These are phyloP conservation scores for Branchipolynoe longqiensis DNA, from an alignment of 2,888 invertebrate species.

Conservation along the genomic window DNA sequence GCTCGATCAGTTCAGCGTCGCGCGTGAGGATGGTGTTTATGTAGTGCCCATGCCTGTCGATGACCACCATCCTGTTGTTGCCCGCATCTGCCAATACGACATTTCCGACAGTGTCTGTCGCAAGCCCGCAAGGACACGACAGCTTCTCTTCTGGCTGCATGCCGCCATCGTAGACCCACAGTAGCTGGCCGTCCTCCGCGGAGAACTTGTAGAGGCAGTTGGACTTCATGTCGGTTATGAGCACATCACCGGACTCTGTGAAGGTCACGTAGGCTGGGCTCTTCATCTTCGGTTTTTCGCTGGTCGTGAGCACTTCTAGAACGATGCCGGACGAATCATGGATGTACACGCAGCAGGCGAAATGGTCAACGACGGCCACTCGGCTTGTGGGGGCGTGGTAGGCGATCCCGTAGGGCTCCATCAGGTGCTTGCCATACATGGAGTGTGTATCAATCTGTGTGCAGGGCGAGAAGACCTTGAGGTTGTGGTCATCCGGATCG, in stretches of 20 bases:
- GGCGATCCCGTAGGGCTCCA: constrained; percentile 60
- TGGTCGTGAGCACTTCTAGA: constrained; percentile 29
- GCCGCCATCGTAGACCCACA: constrained; percentile 16
- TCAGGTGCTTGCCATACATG: constrained; percentile 53
- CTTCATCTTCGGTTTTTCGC: background rate
- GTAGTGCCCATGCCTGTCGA: constrained; percentile 43
- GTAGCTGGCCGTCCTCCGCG: background rate
- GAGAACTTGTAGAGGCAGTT: constrained; percentile 56
- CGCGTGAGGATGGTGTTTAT: constrained; percentile 34
- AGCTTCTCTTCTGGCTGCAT: background rate
- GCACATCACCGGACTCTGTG: background rate
- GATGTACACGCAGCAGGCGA: constrained; percentile 57
- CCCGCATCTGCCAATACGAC: constrained; percentile 59
- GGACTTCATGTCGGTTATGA: constrained; percentile 40
- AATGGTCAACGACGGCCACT: constrained; percentile 55
- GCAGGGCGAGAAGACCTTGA: constrained; percentile 61
- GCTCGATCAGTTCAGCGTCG: constrained; percentile 61
- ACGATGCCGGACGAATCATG: constrained; percentile 58
- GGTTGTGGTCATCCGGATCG: constrained; percentile 52
- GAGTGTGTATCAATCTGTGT: constrained; percentile 43
- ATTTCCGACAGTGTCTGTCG: constrained; percentile 48
- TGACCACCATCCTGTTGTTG: constrained; percentile 52
- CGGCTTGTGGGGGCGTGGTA: constrained; percentile 39
- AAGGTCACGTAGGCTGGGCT: constrained; percentile 55
- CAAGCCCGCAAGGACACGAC: constrained; percentile 36